Conservation (phyloP, 1,140 invertebrate species). For the Trypoxylus dichotomus region DNA sequence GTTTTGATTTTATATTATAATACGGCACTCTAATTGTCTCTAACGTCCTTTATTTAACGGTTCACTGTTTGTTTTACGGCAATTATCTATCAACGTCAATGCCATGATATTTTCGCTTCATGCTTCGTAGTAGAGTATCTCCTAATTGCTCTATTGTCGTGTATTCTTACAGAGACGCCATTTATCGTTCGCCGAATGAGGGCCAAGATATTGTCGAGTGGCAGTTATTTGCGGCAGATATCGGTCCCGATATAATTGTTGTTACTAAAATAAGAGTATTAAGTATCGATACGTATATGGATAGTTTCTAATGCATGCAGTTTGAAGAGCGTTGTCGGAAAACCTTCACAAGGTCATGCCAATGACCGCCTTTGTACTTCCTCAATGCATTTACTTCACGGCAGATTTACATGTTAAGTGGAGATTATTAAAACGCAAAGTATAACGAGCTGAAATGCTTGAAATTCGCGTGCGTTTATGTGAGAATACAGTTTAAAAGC, state of each 20-base stretch:
- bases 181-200: neutral
- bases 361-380: constrained; percentile 5
- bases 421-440: neutral
- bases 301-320: constrained; percentile 1
- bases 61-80: neutral
- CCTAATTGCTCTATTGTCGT: neutral
- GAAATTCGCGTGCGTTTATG: neutral
- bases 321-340: neutral
- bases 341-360: constrained; percentile 5
- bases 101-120: neutral
- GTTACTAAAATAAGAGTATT: neutral
- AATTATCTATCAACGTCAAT: neutral
- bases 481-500: neutral
- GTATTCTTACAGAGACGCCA: neutral
- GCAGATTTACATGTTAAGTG: neutral
- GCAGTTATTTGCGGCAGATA: neutral
- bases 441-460: neutral
- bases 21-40: too few species aligned
- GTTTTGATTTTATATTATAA: too few species aligned
- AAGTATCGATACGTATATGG: neutral
- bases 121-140: neutral
- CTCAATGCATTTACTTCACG: neutral
- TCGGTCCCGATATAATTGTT: neutral
- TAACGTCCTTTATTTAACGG: neutral
- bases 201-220: neutral